These are phyloP conservation scores for Cheilosia urbana DNA, from an alignment of 2,888 invertebrate species.

Conservation along the genomic window DNA sequence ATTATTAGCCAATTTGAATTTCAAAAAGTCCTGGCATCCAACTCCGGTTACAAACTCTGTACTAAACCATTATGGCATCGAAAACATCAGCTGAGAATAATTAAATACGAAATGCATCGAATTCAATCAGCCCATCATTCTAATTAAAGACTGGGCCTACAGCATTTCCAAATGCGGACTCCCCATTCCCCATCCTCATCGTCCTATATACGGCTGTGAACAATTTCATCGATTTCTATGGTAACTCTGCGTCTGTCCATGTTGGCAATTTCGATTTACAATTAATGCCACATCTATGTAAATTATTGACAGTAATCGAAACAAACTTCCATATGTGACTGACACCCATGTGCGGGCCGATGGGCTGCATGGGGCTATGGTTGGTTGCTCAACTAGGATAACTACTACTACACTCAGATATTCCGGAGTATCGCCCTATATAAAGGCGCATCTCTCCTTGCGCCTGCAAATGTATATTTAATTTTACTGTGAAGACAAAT, in stretches of 20 bases:
- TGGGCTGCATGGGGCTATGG: background rate
- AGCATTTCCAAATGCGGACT: no score
- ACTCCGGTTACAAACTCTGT: background rate
- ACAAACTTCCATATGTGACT: constrained; percentile 32
- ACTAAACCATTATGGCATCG: background rate
- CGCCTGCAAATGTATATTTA: constrained; percentile 18
- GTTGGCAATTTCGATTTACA: constrained; percentile 46
- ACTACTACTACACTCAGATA: background rate
- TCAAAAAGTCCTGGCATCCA: no score
- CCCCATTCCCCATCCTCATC: background rate
- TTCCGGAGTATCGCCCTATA: background rate
- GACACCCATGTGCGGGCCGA: constrained; percentile 22
- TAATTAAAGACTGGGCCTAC: constrained; percentile 17
- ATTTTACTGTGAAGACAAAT: constrained; percentile 9
- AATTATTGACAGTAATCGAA: constrained; percentile 70
- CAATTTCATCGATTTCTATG: constrained; percentile 2
- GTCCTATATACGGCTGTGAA: background rate
- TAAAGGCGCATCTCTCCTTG: background rate
- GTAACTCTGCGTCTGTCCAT: background rate
- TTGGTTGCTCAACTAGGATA: constrained; percentile 45
- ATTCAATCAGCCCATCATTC: constrained; percentile 28
- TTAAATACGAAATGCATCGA: constrained; percentile 21
- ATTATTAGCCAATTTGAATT: no score
- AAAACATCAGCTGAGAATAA: constrained; percentile 20
- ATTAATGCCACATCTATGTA: constrained; percentile 63